Evolutionary conservation across 2,797 vertebrate species (phyloP), one percentile per base, ranked within the genome.

Genomic region (Rachycentron canadum): DNA sequence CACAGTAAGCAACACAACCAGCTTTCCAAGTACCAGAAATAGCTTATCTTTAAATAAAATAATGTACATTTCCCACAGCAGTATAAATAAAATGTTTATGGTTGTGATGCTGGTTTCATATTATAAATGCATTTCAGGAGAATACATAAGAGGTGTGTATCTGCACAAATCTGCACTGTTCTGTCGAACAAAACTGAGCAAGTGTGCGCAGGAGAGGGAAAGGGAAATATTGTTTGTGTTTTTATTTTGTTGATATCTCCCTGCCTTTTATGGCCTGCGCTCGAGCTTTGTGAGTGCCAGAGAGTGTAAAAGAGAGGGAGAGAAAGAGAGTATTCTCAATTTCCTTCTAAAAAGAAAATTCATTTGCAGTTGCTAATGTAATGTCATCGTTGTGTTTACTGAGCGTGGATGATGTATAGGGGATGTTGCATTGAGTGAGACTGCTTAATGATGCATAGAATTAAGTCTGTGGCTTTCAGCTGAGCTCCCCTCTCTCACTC

Each of bases 391-490:
- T 97, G 96, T 97, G 97, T 97, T 97, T 97, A 97, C 96, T 95
- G 97, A 97, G 97, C 97, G 96, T 98, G 97, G 96, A 98, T 98
- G 97, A 98, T 98, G 96, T 97, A 98, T 97, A 97, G 97, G 95
- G 96, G 96, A 97, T 96, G 96, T 96, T 96, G 96, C 95, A 96
- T 97, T 96, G 96, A 96, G 96, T 95, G 96, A 96, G 97, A 97
- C 96, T 97, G 97, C 95, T 97, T 98, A 98, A 98, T 98, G 97
- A 97, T 97, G 97, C 97, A 97, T 97, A 97, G 96, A 97, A 98
- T 98, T 97, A 98, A 97, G 96, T 97, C 96, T 96, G 96, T 96
- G 94, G 95, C 95, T 97, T 96, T 98, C 97, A 97, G 97, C 97
- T 98, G 97, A 97, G 97, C 96, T 96, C 95, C 93, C 90, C 94